Evolutionary conservation across 2,113 vertebrate species (phyloP).

Genomic region (Edolisoma coerulescens): DNA sequence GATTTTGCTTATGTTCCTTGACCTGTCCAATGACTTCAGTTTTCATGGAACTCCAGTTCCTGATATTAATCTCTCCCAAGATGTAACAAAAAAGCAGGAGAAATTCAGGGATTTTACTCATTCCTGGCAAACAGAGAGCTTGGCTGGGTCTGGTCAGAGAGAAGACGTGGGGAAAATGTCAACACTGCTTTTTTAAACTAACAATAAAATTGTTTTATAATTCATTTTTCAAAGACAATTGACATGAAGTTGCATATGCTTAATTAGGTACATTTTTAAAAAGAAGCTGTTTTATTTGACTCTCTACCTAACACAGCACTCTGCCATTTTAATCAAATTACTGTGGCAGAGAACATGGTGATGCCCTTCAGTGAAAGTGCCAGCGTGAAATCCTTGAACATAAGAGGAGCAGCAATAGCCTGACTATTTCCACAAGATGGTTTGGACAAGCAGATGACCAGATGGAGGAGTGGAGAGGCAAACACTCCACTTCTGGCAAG

Average conservation of each 20-base stretch:
- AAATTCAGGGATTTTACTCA: background rate
- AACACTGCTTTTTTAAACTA: background rate
- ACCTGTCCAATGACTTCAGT: background rate
- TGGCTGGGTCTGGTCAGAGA: background rate
- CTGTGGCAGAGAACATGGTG: background rate
- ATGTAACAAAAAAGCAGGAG: background rate
- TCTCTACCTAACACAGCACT: background rate
- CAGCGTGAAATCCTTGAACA: background rate
- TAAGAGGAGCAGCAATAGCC: background rate
- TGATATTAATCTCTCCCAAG: background rate
- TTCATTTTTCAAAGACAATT: background rate
- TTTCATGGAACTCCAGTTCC: background rate
- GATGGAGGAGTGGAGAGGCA: conserved; percentile 7
- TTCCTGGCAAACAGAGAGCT: background rate
- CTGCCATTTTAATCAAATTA: background rate
- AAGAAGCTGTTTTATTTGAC: background rate
- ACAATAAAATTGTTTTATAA: background rate
- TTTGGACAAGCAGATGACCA: conserved; percentile 32
- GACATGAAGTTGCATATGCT: background rate
- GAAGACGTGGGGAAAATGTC: rapidly evolving
- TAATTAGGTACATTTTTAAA: background rate
- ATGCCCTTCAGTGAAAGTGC: background rate
- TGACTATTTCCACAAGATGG: background rate
- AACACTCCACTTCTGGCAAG: background rate
- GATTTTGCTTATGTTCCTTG: background rate